Percentiles rank a stretch among this genome's conserved stretches.
Conservation (phyloP, 2,797 vertebrate genomes). For the Phoebastria nigripes region DNA sequence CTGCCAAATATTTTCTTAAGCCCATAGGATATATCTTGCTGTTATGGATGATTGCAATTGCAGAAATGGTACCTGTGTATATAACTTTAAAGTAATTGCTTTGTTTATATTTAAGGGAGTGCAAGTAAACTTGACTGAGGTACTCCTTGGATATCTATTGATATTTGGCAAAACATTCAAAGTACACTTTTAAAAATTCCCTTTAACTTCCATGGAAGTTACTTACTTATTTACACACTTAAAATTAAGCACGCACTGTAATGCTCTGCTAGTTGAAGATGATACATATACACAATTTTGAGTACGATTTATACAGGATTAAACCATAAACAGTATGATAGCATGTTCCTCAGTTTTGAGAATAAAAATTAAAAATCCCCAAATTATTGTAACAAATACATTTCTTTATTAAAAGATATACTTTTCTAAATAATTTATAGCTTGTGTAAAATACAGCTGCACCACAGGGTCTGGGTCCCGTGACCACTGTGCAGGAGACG, state of each 20-base stretch:
- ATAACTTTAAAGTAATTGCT: background rate
- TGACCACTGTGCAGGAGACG: background rate
- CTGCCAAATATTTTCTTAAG: background rate
- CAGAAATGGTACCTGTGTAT: background rate
- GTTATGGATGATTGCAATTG: background rate
- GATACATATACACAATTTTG: background rate
- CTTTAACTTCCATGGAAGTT: background rate
- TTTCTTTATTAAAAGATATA: background rate
- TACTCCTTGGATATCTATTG: background rate
- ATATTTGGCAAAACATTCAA: background rate
- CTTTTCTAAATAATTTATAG: background rate
- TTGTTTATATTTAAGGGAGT: background rate
- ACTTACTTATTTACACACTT: background rate
- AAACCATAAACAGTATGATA: background rate
- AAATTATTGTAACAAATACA: conserved; percentile 18
- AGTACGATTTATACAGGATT: background rate
- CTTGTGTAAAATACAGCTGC: background rate
- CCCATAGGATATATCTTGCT: background rate
- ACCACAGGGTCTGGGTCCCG: background rate
- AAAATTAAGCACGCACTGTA: background rate
- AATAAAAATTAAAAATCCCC: conserved; percentile 21
- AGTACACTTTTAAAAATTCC: background rate
- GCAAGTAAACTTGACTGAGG: background rate
- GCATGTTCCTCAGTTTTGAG: background rate
- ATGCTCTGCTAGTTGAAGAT: background rate